phyloP scores from a whole-genome alignment of 2,888 invertebrate species.

The Nemurella pictetii region DNA sequence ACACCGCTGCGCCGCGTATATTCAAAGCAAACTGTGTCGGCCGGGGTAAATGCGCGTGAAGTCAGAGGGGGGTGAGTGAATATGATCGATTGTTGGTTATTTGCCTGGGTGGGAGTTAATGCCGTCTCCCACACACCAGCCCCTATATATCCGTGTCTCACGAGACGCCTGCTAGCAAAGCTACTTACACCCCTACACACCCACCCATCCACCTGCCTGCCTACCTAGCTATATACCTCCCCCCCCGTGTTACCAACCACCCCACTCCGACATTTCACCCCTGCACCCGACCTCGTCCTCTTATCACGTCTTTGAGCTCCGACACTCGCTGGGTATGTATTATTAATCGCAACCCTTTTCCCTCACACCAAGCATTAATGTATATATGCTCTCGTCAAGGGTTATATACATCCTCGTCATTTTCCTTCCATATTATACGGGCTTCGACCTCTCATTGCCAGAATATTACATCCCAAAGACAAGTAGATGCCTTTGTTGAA shows the following conservation, averaged over 20 bases:
- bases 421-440: background rate
- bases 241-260: background rate
- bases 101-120: background rate
- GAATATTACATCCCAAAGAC: background rate
- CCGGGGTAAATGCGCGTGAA: background rate
- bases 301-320: conserved; percentile 21
- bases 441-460: background rate
- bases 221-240: background rate
- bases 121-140: background rate
- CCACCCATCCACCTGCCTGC: background rate
- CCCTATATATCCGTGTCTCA: background rate
- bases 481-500: background rate
- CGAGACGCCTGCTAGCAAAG: conserved; percentile 9
- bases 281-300: background rate
- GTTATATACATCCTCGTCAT: background rate
- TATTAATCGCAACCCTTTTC: conserved; percentile 22
- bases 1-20: too few relatives aligned
- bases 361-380: background rate
- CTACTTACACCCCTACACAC: conserved; percentile 6
- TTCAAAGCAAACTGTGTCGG: too few relatives aligned
- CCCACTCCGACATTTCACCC: background rate
- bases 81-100: background rate
- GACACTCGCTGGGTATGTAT: conserved; percentile 16
- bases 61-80: background rate
- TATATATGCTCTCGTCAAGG: background rate